phyloP scores from a whole-genome alignment of 2,888 invertebrate species.

The Drosophila neotestacea region DNA sequence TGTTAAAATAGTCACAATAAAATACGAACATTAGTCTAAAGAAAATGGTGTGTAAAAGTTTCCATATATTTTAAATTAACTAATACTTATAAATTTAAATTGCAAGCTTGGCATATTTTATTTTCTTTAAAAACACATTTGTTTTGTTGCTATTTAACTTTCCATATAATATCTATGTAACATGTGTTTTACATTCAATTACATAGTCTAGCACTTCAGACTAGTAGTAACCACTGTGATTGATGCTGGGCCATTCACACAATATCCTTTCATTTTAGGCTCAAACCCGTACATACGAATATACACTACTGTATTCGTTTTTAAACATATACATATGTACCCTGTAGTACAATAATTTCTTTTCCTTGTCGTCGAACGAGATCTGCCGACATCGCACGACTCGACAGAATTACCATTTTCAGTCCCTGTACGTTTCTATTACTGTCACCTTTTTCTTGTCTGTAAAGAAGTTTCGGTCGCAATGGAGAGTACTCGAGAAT shows the following conservation, averaged over 20 bases:
- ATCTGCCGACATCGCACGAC: no score
- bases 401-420: no score
- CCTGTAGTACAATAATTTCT: no score
- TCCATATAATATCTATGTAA: no score
- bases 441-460: no score
- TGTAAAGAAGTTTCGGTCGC: no score
- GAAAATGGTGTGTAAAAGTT: not conserved
- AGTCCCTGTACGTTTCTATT: no score
- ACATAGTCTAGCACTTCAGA: not conserved
- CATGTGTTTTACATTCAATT: not conserved
- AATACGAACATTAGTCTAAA: not conserved
- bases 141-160: not conserved
- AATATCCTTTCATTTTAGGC: slow-evolving; percentile 15
- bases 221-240: not conserved
- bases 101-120: not conserved
- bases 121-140: not conserved
- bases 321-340: not conserved
- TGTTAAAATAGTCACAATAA: not conserved
- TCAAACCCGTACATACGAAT: slow-evolving; percentile 8
- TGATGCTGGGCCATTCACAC: slow-evolving; percentile 13
- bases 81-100: not conserved
- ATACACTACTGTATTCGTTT: not conserved
- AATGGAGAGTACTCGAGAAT: no score
- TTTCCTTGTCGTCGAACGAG: no score
- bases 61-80: not conserved